A percentile compares a stretch with the other conserved stretches of the same genome.
Evolutionary conservation across 2,113 vertebrate genomes (phyloP).

Genomic region (Oryzias celebensis): DNA sequence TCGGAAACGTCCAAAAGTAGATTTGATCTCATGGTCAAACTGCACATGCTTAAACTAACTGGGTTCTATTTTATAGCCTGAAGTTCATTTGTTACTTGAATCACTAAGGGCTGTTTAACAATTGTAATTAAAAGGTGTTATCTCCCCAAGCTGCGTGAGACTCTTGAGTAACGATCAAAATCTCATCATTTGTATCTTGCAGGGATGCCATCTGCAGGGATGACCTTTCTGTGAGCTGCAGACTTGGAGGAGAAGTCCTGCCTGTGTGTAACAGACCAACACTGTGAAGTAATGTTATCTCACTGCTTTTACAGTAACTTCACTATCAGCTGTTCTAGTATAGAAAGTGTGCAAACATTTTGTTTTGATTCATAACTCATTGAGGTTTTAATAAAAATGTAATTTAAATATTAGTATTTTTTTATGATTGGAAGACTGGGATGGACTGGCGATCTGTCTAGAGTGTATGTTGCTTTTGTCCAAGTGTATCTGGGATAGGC

Average conservation of each 20-base stretch:
- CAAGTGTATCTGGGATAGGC: too few relatives aligned
- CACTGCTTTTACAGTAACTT: constrained; percentile 1
- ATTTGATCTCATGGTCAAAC: too few relatives aligned
- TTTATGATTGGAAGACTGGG: too few relatives aligned
- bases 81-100: constrained; percentile 3
- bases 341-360: neutral
- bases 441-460: too few relatives aligned
- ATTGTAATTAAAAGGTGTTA: neutral
- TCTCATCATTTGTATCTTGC: constrained; percentile 27
- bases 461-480: too few relatives aligned
- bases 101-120: too few relatives aligned
- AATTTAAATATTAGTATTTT: too few relatives aligned
- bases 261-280: constrained; percentile 26
- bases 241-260: constrained; percentile 49
- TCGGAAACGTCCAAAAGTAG: too few relatives aligned
- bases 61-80: neutral
- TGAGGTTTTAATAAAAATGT: too few relatives aligned
- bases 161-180: constrained; percentile 41
- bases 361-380: too few relatives aligned
- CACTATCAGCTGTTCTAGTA: neutral
- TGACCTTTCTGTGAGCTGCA: constrained; percentile 51
- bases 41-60: neutral
- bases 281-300: constrained; percentile 15
- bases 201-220: constrained; percentile 50
- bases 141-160: neutral